A percentile compares a stretch with the other conserved stretches of the same genome.
Conservation (phyloP, 2,113 vertebrate species). For the Caranx ignobilis region DNA sequence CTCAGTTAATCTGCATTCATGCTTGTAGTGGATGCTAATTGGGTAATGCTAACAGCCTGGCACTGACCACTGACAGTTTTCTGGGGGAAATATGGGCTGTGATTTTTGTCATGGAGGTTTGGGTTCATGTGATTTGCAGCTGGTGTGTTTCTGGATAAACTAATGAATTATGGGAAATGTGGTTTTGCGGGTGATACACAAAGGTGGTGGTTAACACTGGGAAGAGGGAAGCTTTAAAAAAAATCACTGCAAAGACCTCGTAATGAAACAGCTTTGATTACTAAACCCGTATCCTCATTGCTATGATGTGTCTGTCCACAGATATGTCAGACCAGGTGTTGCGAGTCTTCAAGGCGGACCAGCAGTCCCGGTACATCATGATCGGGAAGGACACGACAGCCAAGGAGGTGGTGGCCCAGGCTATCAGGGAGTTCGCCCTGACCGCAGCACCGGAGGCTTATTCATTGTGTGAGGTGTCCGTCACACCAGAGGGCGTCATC, state of each 20-base stretch:
- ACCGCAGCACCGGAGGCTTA: conserved; percentile 93
- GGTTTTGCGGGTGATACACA: neutral
- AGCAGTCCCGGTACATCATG: conserved; percentile 99
- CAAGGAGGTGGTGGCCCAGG: conserved; percentile 96
- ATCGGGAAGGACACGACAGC: conserved; percentile 98
- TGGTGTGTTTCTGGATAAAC: conserved; percentile 27
- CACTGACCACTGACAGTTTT: neutral
- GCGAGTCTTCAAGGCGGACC: conserved; percentile 97
- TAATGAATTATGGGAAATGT: conserved; percentile 8
- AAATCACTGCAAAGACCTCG: neutral
- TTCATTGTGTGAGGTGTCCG: conserved; percentile 96
- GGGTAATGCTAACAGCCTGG: conserved; percentile 36
- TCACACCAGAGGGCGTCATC: conserved; percentile 98
- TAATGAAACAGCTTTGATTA: neutral
- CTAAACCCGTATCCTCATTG: neutral
- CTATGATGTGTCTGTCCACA: conserved; percentile 58
- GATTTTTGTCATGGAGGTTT: conserved; percentile 13
- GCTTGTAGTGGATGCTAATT: conserved; percentile 12
- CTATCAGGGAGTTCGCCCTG: conserved; percentile 95
- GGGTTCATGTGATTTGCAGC: conserved; percentile 6
- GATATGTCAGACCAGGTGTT: conserved; percentile 97
- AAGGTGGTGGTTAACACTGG: neutral
- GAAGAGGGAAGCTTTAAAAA: neutral
- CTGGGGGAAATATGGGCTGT: conserved; percentile 6
- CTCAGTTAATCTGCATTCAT: conserved; percentile 18